A percentile compares a stretch with the other conserved stretches of the same genome.
Evolutionary conservation across 2,888 invertebrate species (phyloP).

Genomic region (Meteorus colon): DNA sequence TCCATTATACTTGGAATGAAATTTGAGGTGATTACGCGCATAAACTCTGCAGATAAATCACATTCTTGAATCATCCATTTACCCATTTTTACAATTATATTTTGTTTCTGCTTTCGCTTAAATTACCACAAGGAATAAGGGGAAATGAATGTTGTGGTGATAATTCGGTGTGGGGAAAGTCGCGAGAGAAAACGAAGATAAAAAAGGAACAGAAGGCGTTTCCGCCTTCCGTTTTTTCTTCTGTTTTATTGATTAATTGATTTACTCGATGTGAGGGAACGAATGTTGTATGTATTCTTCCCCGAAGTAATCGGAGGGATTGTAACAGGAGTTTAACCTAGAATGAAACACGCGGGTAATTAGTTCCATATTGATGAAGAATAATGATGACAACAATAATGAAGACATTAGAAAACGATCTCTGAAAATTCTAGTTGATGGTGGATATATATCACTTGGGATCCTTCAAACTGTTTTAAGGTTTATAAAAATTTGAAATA

Average conservation of each 20-base stretch:
- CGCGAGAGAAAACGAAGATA: not conserved
- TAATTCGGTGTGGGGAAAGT: not conserved
- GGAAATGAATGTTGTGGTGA: not conserved
- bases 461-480: too few species aligned
- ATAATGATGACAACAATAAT: conserved; percentile 21
- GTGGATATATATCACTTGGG: too few species aligned
- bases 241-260: conserved; percentile 18
- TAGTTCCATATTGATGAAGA: conserved; percentile 20
- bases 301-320: too few species aligned
- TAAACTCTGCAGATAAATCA: not conserved
- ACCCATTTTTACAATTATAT: not conserved
- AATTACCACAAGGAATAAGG: not conserved
- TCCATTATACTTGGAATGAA: not conserved
- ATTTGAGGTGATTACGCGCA: not conserved
- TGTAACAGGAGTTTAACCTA: too few species aligned
- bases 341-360: conserved; percentile 33
- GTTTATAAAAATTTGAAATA: too few species aligned
- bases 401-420: not conserved
- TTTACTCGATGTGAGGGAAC: conserved; percentile 49
- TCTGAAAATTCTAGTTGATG: too few species aligned
- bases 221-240: not conserved
- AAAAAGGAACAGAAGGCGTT: not conserved
- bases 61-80: not conserved
- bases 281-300: conserved; percentile 16
- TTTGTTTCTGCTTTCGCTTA: not conserved